Base-by-base conservation (phyloP, 2,797 vertebrate genomes). In the Clarias platycephalus region DNA sequence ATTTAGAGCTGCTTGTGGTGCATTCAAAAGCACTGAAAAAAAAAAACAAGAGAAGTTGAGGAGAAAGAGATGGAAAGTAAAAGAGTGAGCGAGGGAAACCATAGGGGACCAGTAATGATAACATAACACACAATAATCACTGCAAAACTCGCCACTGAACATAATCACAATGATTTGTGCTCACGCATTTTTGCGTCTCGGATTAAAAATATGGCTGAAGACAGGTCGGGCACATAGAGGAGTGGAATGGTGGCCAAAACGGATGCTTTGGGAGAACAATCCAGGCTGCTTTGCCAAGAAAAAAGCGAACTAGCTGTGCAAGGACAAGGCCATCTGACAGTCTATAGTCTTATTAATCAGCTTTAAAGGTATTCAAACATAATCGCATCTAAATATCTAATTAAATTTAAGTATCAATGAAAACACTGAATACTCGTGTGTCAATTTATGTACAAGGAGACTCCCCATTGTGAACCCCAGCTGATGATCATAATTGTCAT, bases 101-200 rank as follows among this genome's bases (percentile, higher is more conserved):
- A 81, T 87, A 75, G 87, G 85, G 88, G 90, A 91, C 87, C 89
- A 88, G 86, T 91, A 86, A 80, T 60, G 83, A 87, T 84, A 68
- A 90, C 92, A 88, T 91, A 90, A 91, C 93, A 92, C 93, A 91
- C 89, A 91, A 63, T 93, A 92, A 93, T 93, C 89, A 90, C 89
- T 81, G 70, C 79, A 75, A 89, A 88, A 90, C 90, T 91, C 91
- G 86, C 89, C 87, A 84, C 88, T 88, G 88, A 91, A 92, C 92
- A 93, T 92, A 93, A 94, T 94, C 93, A 93, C 90, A 90, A 92
- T 94, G 93, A 94, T 94, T 94, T 94, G 93, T 93, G 91, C 89
- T 87, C 91, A 92, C 89, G 91, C 88, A 89, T 93, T 92, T 53
- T 74, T 92, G 87, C 87, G 90, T 90, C 90, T 90, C 91, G 92